A percentile compares a stretch with the other conserved stretches of the same genome.
Evolutionary conservation across 2,797 vertebrate species (phyloP).

Genomic region (Lagorchestes hirsutus): DNA sequence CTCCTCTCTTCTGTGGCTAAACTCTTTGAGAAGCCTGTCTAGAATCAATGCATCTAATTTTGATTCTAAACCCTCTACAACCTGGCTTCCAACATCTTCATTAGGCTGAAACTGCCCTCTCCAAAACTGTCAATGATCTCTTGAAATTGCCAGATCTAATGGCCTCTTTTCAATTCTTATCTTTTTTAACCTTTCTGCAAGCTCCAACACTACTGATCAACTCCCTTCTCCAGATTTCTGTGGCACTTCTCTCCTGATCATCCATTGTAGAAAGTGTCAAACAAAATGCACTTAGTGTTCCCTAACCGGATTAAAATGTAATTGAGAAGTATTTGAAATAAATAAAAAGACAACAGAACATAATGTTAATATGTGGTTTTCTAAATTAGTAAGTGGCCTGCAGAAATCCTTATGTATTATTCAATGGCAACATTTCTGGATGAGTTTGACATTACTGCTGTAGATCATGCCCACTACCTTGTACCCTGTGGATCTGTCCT

Average conservation of each 20-base stretch:
- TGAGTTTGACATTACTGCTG: not conserved
- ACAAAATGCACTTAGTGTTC: not conserved
- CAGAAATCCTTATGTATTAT: not conserved
- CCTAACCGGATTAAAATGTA: not conserved
- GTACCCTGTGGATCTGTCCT: not conserved
- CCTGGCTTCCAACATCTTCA: not conserved
- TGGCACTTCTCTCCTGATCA: not conserved
- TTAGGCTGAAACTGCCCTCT: not conserved
- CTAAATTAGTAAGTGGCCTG: not conserved
- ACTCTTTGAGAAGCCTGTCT: not conserved
- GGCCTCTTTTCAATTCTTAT: not conserved
- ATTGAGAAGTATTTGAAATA: not conserved
- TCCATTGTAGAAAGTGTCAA: not conserved
- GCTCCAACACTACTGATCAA: not conserved
- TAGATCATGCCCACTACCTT: not conserved
- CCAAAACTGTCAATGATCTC: not conserved
- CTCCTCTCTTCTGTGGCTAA: not conserved
- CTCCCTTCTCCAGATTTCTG: not conserved
- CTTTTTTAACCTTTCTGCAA: not conserved
- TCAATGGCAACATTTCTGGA: not conserved
- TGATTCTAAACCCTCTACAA: not conserved
- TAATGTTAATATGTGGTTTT: not conserved
- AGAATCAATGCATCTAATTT: not conserved
- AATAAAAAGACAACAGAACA: not conserved
- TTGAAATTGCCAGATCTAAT: not conserved